Conservation (phyloP, 2,888 invertebrate genomes). For the Macaria liturata region DNA sequence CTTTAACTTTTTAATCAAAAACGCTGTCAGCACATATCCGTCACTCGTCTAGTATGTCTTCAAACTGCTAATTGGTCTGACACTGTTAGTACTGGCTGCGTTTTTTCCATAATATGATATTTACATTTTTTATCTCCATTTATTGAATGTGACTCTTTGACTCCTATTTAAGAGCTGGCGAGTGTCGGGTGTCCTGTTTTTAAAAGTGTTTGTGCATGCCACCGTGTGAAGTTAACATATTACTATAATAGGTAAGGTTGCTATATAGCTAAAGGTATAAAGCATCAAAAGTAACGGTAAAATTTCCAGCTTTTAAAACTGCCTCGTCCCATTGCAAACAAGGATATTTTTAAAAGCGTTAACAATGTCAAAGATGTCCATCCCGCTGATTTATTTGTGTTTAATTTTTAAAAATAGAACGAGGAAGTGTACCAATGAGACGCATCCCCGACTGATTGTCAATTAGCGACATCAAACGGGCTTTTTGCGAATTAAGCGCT, state of each 20-base stretch:
- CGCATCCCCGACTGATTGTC: constrained; percentile 81
- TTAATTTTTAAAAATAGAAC: constrained; percentile 81
- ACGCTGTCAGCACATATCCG: constrained; percentile 64
- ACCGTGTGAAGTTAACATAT: too few relatives aligned
- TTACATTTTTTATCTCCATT: constrained; percentile 44
- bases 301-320: too few relatives aligned
- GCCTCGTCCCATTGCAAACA: constrained; percentile 33
- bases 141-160: constrained; percentile 27
- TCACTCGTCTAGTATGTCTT: constrained; percentile 66
- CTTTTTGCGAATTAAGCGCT: constrained; percentile 83
- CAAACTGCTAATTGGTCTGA: constrained; percentile 80
- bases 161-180: constrained; percentile 14
- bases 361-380: constrained; percentile 57
- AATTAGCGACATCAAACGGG: constrained; percentile 84
- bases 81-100: constrained; percentile 60
- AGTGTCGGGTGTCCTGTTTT: constrained; percentile 17
- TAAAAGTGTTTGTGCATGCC: background rate
- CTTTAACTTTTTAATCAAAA: constrained; percentile 59
- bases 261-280: too few relatives aligned
- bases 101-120: constrained; percentile 62
- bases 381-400: constrained; percentile 76
- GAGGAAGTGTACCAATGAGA: constrained; percentile 77
- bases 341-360: constrained; percentile 22
- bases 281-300: too few relatives aligned
- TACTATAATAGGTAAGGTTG: too few relatives aligned